These are phyloP conservation scores for Didymodactylos carnosus DNA, from an alignment of 2,888 invertebrate genomes.

Conservation along the genomic window DNA sequence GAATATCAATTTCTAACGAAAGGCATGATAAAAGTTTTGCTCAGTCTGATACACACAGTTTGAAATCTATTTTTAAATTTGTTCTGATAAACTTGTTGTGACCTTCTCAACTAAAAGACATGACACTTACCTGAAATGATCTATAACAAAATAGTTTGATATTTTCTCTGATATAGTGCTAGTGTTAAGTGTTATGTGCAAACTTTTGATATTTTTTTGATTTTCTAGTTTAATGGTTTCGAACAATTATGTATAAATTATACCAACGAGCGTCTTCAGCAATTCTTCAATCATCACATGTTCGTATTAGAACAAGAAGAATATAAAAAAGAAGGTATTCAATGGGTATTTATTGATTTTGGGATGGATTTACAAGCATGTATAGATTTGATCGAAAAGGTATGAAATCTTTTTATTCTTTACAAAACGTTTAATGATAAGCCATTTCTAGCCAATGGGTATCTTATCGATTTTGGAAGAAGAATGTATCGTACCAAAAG, in stretches of 20 bases:
- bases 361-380: slow-evolving; percentile 86
- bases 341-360: slow-evolving; percentile 89
- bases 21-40: no score
- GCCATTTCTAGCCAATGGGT: slow-evolving; percentile 83
- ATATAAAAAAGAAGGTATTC: slow-evolving; percentile 76
- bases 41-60: no score
- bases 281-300: slow-evolving; percentile 95
- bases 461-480: slow-evolving; percentile 99
- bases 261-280: slow-evolving; percentile 88
- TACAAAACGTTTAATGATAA: background rate
- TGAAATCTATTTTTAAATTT: no score
- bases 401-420: slow-evolving; percentile 14
- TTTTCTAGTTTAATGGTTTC: slow-evolving; percentile 59
- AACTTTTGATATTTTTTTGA: background rate
- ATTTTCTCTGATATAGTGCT: no score
- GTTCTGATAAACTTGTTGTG: no score
- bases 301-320: slow-evolving; percentile 91
- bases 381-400: slow-evolving; percentile 53
- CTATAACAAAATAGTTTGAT: no score
- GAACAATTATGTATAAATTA: slow-evolving; percentile 96
- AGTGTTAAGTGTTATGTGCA: background rate
- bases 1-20: no score
- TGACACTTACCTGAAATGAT: no score
- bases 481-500: slow-evolving; percentile 99
- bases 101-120: no score